These are phyloP conservation scores for Macquaria ambigua DNA, from an alignment of 2,113 vertebrate species.

Conservation along the genomic window DNA sequence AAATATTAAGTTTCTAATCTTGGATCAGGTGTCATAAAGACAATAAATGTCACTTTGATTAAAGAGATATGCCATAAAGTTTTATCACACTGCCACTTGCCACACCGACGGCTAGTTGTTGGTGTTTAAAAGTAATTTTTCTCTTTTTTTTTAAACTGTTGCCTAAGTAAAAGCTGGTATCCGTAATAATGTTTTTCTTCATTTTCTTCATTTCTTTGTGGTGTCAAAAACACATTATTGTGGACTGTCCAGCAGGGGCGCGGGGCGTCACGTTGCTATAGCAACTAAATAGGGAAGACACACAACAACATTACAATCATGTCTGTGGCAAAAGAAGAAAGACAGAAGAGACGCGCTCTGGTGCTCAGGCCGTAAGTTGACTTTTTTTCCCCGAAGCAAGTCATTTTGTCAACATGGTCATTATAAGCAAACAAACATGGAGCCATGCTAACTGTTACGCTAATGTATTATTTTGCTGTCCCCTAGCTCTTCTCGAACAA, in stretches of 20 bases:
- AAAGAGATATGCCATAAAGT: background rate
- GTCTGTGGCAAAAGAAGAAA: constrained; percentile 11
- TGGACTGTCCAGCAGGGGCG: background rate
- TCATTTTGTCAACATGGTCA: background rate
- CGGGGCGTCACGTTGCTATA: constrained; percentile 19
- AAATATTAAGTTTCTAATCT: background rate
- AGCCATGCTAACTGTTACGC: background rate
- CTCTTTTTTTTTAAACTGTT: background rate
- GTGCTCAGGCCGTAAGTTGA: constrained; percentile 49
- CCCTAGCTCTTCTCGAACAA: constrained; percentile 29
- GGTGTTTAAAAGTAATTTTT: background rate
- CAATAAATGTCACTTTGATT: background rate
- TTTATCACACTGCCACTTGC: background rate
- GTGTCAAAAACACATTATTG: background rate
- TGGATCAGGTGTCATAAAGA: background rate
- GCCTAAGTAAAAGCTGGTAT: background rate
- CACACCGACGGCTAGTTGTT: background rate
- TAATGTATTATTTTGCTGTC: background rate
- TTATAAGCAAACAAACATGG: background rate
- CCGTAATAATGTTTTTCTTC: too few species aligned
- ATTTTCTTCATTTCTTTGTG: too few species aligned
- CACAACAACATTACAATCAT: background rate
- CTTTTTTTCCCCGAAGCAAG: background rate
- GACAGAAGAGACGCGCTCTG: background rate
- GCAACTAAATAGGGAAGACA: background rate